Evolutionary conservation across 2,888 invertebrate species (phyloP), one percentile per base, ranked within the genome.

Genomic region (Eretmocerus hayati): DNA sequence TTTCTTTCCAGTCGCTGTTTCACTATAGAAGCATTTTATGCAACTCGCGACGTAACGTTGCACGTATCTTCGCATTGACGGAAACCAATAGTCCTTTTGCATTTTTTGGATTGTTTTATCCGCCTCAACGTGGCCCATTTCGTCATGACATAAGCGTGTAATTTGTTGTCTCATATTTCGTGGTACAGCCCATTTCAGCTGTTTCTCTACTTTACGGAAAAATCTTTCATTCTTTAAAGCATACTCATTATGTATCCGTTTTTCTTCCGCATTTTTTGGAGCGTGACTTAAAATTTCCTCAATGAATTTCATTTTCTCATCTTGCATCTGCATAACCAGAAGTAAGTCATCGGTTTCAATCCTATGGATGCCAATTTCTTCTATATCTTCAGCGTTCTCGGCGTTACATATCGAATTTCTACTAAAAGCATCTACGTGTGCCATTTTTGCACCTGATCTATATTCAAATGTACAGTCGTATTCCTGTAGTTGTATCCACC

Each of bases 11-110:
- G 21, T 16, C 13, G 40, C 30, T n/a, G 30, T 31, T 52, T 72
- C 72, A 35, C 54, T 44, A 44, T 65, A 66, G 3, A 71, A 45
- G 49, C 72, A 74, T 3, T 65, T 56, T 2, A 73, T 55, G 52
- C 72, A 74, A 6, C 66, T 60, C 1, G 38, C 49, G 4, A 73
- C 66, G 51, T 74, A 72, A 45, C 67, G 62, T 40, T 64, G 61
- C 1, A 71, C 63, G 37, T 67, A 70, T 2, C 56, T 45, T 23
- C 57, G 55, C 67, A 72, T 66, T 5, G 61, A 58, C 0, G 65
- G 64, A 42, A 73, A 73, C 69, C 70, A 74, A 55, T 69, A 74
- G 15, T 58, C 55, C 35, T 61, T 58, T 3, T 55, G 46, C 13
- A 72, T 48, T 40, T 56, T 55, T 9, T 60, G 53, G 2, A 67